Evolutionary conservation across 2,113 vertebrate genomes (phyloP), one percentile per base, ranked within the genome.

Genomic region (Dolichotis patagonum): DNA sequence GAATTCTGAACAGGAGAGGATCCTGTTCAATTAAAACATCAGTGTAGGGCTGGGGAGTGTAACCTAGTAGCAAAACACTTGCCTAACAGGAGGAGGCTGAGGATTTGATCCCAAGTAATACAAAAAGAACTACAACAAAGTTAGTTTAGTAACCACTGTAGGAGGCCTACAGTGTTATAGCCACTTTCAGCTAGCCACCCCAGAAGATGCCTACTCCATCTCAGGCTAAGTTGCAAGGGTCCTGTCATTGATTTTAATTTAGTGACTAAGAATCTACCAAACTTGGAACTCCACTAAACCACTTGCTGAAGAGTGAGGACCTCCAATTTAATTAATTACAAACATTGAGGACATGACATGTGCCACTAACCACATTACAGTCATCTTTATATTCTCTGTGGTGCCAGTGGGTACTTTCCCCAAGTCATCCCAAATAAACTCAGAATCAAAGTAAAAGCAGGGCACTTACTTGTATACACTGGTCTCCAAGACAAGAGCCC

Each of bases 331-430:
- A 81, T 63, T 73, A 91, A 89, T 65, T 67, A 17, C 17, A 4
- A n/a, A 71, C 28, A 71, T 0, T 17, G 77, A 91, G 69, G 41
- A 43, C 9, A n/a, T 28, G 35, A 28, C 28, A 49, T 82, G 62
- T 85, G 43, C 46, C 49, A 41, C 86, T 85, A 78, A 93, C 60
- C 52, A 30, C 3, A 30, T 71, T 56, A 77, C 24, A 60, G 41
- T 94, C 85, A n/a, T 88, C 58, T 91, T 89, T 65, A 30, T 65
- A 20, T 71, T 96, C 87, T 96, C 58, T 28, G 28, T 82, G 52
- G 92, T 91, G 20, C 54, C 83, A 58, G n/a, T 26, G 14, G 13
- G 8, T 62, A n/a, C 54, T 43, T 92, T 81, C 32, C 43, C 43
- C 19, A 56, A 90, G 56, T 41, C 52, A 75, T n/a, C 24, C 14